Percentiles rank a stretch among this genome's conserved stretches.
Evolutionary conservation across 2,113 vertebrate genomes (phyloP).

Genomic region (Phycodurus eques): DNA sequence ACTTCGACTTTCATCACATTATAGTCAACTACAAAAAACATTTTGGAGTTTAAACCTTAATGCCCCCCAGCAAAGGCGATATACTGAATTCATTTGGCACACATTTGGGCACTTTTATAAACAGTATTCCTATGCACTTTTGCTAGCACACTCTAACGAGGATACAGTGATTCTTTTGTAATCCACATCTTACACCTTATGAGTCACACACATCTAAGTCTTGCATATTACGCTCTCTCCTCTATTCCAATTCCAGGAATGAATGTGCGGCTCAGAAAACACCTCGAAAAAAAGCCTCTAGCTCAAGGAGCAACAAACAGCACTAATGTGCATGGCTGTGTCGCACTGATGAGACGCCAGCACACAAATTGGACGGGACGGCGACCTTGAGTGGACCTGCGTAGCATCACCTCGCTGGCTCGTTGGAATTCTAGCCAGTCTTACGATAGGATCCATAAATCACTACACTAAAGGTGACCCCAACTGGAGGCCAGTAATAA

Average conservation of each 20-base stretch:
- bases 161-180: neutral
- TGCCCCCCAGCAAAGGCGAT: too few relatives aligned
- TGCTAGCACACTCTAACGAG: too few relatives aligned
- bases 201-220: neutral
- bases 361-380: conserved; percentile 2
- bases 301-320: neutral
- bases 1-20: too few relatives aligned
- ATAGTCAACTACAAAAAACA: too few relatives aligned
- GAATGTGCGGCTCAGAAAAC: neutral
- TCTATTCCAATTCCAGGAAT: neutral
- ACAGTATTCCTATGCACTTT: too few relatives aligned
- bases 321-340: neutral
- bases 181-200: neutral
- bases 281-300: neutral
- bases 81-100: neutral
- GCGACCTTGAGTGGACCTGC: conserved; percentile 24
- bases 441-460: conserved; percentile 32
- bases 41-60: too few relatives aligned
- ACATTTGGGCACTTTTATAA: neutral
- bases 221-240: neutral
- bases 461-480: conserved; percentile 38
- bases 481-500: conserved; percentile 12
- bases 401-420: conserved; percentile 19
- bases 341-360: conserved; percentile 16
- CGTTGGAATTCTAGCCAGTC: conserved; percentile 23